These are phyloP conservation scores for Halcyon leucocephala DNA, from an alignment of 2,797 vertebrate genomes.

Conservation along the genomic window DNA sequence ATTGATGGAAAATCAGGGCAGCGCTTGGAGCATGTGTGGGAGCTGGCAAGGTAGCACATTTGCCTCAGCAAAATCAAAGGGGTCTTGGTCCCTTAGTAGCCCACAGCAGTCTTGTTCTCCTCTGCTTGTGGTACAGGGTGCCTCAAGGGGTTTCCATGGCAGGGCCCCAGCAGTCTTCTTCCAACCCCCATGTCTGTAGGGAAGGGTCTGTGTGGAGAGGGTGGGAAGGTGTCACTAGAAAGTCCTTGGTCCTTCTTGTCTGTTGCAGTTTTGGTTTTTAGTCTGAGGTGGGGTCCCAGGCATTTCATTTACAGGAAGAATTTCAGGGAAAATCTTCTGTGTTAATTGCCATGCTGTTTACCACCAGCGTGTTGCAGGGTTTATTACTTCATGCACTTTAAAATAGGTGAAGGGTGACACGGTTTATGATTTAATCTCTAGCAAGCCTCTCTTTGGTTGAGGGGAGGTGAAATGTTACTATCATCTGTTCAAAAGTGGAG, in stretches of 20 bases:
- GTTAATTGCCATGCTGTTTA: conserved; percentile 26
- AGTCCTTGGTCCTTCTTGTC: background rate
- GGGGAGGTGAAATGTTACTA: conserved; percentile 34
- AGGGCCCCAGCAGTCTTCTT: background rate
- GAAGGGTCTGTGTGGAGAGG: background rate
- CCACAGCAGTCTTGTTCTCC: background rate
- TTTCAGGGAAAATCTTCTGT: conserved; percentile 5
- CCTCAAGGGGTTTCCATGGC: background rate
- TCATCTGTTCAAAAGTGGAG: conserved; percentile 67
- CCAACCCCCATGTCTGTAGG: background rate
- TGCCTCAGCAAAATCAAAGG: background rate
- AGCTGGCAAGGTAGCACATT: background rate
- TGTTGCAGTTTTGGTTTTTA: background rate
- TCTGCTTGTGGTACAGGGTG: background rate
- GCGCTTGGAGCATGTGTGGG: background rate
- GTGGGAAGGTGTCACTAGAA: background rate
- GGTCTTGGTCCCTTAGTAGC: background rate
- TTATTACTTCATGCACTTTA: conserved; percentile 2
- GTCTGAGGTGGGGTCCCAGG: background rate
- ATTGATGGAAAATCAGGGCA: background rate
- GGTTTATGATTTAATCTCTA: conserved; percentile 52
- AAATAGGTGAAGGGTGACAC: conserved; percentile 4
- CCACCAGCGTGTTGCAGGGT: conserved; percentile 3
- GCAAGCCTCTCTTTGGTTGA: conserved; percentile 28
- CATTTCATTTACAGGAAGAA: background rate